Conservation (phyloP, 2,797 vertebrate species). For the Aulostomus chinensis region DNA sequence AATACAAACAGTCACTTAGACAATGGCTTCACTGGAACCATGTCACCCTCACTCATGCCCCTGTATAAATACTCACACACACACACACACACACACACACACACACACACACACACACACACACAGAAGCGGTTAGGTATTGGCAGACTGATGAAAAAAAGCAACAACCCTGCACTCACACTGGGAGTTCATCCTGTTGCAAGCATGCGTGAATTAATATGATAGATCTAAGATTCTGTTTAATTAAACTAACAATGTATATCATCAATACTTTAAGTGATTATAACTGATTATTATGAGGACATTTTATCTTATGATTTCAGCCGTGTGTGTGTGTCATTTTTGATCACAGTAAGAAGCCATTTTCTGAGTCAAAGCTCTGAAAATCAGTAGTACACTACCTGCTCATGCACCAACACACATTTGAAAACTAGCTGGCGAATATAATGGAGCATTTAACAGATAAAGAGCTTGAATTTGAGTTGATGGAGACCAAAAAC, state of each 20-base stretch:
- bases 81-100: constrained; percentile 16
- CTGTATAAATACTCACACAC: constrained; percentile 23
- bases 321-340: no score
- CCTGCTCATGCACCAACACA: no score
- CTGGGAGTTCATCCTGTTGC: neutral
- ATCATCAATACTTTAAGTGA: no score
- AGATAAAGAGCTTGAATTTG: neutral
- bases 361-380: no score
- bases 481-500: neutral
- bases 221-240: neutral
- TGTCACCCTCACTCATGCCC: constrained; percentile 13
- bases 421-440: neutral
- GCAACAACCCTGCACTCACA: neutral
- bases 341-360: no score
- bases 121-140: no score
- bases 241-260: no score
- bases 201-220: neutral
- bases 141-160: neutral
- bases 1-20: constrained; percentile 34
- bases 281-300: no score
- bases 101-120: constrained; percentile 21
- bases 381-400: no score
- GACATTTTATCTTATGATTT: no score
- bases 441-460: neutral
- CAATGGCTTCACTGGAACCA: constrained; percentile 57